Evolutionary conservation across 2,113 vertebrate genomes (phyloP).

Genomic region (Nothobranchius kuhntae): DNA sequence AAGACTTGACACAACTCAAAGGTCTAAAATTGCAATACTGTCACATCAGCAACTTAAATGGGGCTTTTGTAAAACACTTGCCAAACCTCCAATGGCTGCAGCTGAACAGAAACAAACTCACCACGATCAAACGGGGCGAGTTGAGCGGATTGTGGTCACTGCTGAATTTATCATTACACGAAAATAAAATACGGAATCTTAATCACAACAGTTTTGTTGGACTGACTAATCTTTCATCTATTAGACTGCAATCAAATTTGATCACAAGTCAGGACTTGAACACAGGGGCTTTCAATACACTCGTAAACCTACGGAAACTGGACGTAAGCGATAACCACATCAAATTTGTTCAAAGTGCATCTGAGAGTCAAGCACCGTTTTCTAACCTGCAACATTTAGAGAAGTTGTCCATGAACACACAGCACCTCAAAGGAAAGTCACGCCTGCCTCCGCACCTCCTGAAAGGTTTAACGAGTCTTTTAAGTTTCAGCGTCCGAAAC

Average conservation of each 20-base stretch:
- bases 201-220: conserved; percentile 53
- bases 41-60: conserved; percentile 38
- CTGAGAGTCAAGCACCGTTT: conserved; percentile 61
- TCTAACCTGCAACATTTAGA: conserved; percentile 57
- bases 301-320: conserved; percentile 63
- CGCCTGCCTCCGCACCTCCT: conserved; percentile 69
- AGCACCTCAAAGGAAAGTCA: conserved; percentile 39
- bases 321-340: conserved; percentile 70
- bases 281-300: conserved; percentile 34
- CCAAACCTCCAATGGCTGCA: conserved; percentile 54
- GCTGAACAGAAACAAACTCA: conserved; percentile 66
- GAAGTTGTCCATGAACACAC: conserved; percentile 50
- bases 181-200: conserved; percentile 63
- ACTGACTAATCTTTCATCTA: conserved; percentile 43
- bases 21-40: conserved; percentile 64
- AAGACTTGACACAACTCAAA: conserved; percentile 54
- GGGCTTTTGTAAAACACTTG: conserved; percentile 58
- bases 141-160: conserved; percentile 61
- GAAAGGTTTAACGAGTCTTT: conserved; percentile 72
- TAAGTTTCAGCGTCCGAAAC: conserved; percentile 55
- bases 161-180: conserved; percentile 48
- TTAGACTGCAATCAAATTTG: conserved; percentile 58
- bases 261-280: conserved; percentile 10
- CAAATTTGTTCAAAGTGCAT: rapidly evolving
- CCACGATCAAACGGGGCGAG: rapidly evolving